Percentiles rank a stretch among this genome's conserved stretches.
Evolutionary conservation across 2,797 vertebrate species (phyloP).

Genomic region (Enteromius thamalakanensis): DNA sequence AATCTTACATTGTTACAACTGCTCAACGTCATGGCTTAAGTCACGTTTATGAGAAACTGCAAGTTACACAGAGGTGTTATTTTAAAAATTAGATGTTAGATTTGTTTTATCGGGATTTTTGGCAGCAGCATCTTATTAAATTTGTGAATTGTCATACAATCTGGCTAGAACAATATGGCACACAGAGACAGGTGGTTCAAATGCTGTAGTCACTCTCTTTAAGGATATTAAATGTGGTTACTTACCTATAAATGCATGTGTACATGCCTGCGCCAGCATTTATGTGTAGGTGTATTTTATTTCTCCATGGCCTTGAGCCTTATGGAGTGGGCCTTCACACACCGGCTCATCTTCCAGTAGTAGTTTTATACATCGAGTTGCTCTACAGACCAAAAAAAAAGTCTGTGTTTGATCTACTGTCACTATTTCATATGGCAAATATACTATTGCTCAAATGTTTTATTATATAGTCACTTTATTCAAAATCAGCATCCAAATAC

Average conservation of each 20-base stretch:
- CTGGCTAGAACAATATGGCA: background rate
- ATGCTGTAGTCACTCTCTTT: conserved; percentile 7
- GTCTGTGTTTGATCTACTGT: conserved; percentile 44
- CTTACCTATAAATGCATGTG: background rate
- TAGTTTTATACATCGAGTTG: conserved; percentile 31
- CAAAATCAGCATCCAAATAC: background rate
- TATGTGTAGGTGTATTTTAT: conserved; percentile 39
- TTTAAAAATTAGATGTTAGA: conserved; percentile 8
- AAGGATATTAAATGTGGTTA: conserved; percentile 7
- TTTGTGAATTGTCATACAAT: background rate
- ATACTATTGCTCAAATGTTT: conserved; percentile 29
- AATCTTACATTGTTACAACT: background rate
- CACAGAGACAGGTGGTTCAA: background rate
- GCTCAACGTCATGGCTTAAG: background rate
- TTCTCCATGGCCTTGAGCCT: conserved; percentile 43
- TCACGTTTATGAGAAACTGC: background rate
- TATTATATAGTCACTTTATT: conserved; percentile 25
- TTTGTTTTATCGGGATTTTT: no score
- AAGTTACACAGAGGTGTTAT: background rate
- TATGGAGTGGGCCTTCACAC: conserved; percentile 31
- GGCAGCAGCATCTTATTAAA: background rate
- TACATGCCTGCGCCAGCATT: background rate
- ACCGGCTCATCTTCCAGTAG: conserved; percentile 50
- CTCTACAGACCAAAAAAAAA: conserved; percentile 13
- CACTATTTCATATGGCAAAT: conserved; percentile 47